Evolutionary conservation across 2,797 vertebrate species (phyloP).

Genomic region (Sebastes steindachneri): DNA sequence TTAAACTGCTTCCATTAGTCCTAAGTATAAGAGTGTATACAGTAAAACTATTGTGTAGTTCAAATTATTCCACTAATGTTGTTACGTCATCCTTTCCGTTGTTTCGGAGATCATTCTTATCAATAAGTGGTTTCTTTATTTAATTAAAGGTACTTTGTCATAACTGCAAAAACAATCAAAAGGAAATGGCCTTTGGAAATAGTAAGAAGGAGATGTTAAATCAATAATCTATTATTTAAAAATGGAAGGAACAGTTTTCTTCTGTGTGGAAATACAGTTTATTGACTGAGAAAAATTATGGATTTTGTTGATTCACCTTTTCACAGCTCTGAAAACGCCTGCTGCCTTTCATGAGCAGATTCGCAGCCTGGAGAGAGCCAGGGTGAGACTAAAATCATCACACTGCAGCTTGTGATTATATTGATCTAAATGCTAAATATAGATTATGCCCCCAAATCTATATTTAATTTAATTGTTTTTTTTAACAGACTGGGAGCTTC

Average conservation of each 20-base stretch:
- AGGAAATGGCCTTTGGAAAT: neutral
- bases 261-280: neutral
- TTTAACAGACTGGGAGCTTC: constrained; percentile 92
- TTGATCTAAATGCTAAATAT: neutral
- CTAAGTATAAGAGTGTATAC: too few species aligned
- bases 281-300: neutral
- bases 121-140: neutral
- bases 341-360: constrained; percentile 96
- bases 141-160: neutral
- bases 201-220: neutral
- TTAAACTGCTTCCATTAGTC: neutral
- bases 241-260: neutral
- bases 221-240: neutral
- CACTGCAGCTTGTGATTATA: neutral
- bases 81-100: neutral
- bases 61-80: neutral
- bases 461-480: neutral
- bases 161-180: neutral
- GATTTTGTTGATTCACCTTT: constrained; percentile 23
- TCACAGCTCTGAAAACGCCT: constrained; percentile 93
- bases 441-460: neutral
- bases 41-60: neutral
- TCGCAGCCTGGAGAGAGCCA: constrained; percentile 94
- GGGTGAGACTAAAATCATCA: constrained; percentile 83
- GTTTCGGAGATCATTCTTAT: neutral